A percentile compares a stretch with the other conserved stretches of the same genome.
Conservation (phyloP, 2,888 invertebrate species). For the Epistrophella euchroma region DNA sequence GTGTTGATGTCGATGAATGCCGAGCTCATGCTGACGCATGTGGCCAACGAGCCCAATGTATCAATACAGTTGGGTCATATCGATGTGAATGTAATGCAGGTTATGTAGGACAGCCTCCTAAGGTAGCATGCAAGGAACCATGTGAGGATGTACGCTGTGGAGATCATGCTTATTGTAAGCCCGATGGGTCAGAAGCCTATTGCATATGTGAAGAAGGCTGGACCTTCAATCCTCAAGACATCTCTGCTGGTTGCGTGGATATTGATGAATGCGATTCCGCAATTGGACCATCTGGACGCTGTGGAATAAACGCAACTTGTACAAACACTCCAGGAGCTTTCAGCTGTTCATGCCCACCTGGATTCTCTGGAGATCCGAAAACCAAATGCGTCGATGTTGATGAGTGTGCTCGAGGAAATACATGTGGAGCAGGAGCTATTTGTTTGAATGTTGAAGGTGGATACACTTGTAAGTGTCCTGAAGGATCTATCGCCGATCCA, state of each 20-base stretch:
- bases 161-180: slow-evolving; percentile 94
- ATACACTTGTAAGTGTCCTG: slow-evolving; percentile 92
- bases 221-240: slow-evolving; percentile 95
- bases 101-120: slow-evolving; percentile 92
- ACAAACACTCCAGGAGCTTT: slow-evolving; percentile 92
- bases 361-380: slow-evolving; percentile 93
- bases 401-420: slow-evolving; percentile 89
- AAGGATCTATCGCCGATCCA: slow-evolving; percentile 92
- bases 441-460: slow-evolving; percentile 92
- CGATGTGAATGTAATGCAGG: slow-evolving; percentile 93
- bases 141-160: slow-evolving; percentile 96
- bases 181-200: slow-evolving; percentile 94
- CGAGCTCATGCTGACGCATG: slow-evolving; percentile 86
- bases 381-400: slow-evolving; percentile 92
- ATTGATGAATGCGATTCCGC: slow-evolving; percentile 94
- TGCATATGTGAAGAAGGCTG: slow-evolving; percentile 97
- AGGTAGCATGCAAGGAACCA: slow-evolving; percentile 92
- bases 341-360: slow-evolving; percentile 92
- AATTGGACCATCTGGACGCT: slow-evolving; percentile 91
- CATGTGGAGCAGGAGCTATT: slow-evolving; percentile 92
- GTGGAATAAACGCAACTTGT: slow-evolving; percentile 93
- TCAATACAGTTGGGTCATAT: slow-evolving; percentile 92
- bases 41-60: slow-evolving; percentile 90
- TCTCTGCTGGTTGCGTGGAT: slow-evolving; percentile 95
- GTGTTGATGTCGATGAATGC: slow-evolving; percentile 94